Conservation (phyloP, 2,888 invertebrate genomes). For the Cepaea hortensis region DNA sequence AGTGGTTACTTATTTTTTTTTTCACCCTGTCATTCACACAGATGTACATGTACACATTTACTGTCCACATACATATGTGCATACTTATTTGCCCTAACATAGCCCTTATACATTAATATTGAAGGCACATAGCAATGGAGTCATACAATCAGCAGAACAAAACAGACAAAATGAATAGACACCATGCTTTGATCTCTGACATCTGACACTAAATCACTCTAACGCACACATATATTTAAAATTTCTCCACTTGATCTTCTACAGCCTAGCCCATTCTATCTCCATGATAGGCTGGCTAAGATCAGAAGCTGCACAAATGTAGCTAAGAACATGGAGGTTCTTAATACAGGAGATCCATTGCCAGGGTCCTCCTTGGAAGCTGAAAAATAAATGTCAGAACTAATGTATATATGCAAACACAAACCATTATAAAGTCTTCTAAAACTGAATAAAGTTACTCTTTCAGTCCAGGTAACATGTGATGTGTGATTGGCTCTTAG, state of each 20-base stretch:
- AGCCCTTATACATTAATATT: constrained; percentile 34
- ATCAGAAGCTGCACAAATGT: constrained; percentile 42
- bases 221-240: constrained; percentile 17
- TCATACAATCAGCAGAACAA: not conserved
- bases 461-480: no score
- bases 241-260: not conserved
- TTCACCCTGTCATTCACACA: not conserved
- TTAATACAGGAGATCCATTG: constrained; percentile 3
- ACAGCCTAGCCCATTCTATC: constrained; percentile 43
- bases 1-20: no score
- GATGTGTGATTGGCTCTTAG: no score
- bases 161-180: constrained; percentile 8
- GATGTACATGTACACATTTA: not conserved
- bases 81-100: constrained; percentile 25
- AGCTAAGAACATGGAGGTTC: constrained; percentile 43
- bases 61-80: not conserved
- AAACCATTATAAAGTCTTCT: no score
- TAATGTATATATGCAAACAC: no score
- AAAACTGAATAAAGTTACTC: no score
- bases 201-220: not conserved
- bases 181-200: no score
- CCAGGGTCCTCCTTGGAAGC: constrained; percentile 18
- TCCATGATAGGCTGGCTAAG: constrained; percentile 37
- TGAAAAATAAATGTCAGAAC: not conserved
- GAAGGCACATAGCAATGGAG: constrained; percentile 40